Base-by-base conservation (phyloP, 2,797 vertebrate genomes). In the Onychomys leucogaster region DNA sequence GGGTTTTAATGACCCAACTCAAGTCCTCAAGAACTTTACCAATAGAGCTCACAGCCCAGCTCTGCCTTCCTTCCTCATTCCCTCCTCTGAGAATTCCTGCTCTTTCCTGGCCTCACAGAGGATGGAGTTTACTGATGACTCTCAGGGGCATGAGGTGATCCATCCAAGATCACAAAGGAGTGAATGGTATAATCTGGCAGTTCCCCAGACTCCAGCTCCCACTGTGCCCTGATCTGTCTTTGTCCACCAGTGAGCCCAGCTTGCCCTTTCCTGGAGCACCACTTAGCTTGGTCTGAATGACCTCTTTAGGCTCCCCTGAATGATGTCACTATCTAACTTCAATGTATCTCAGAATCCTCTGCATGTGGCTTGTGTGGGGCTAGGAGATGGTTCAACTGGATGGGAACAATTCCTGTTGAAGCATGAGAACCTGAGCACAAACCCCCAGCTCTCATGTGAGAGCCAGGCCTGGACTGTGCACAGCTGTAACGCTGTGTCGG, bases 181-280 rank as follows among this genome's bases (percentile, higher is more conserved):
- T 6, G 27, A 67, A 12, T 11, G 6, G 34, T 8, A 5, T 43
- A n/a, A 25, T 13, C 2, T 27, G 13, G 49, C 2, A 89, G 63
- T 34, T 27, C 52, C n/a, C 19, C 46, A 76, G 71, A 13, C 13
- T 11, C 1, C 4, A 37, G 17, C 55, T 78, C 14, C 55, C 9
- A 19, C 9, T 25, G 43, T 17, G 10, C 37, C 59, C 46, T 63
- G 12, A 9, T 32, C 0, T 55, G 7, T 55, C 52, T 63, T 17
- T 71, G n/a, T 9, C 6, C 3, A 10, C 8, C 27, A 23, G 19
- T 1, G 2, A 4, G 1, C 65, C 41, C 21, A 29, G 13, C 17
- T 84, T 65, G 32, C 4, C 19, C 23, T 43, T 67, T 32, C 61
- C 73, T 37, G n/a, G 46, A 52, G 46, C 57, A 52, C 55, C 17